These are phyloP conservation scores for Pelobates cultripes DNA, from an alignment of 2,797 vertebrate species.

Conservation along the genomic window DNA sequence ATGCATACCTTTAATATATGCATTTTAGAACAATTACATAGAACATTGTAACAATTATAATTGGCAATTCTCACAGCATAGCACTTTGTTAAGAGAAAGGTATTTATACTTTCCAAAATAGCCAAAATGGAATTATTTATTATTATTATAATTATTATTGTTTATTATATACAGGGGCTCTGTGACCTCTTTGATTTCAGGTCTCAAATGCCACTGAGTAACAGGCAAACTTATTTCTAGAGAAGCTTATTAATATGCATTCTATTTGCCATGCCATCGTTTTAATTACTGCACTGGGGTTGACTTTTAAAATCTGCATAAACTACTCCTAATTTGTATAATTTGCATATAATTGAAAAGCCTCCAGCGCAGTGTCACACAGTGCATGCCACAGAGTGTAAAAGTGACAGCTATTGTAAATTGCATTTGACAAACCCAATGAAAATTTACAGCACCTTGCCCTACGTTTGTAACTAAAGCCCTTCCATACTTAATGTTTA, in stretches of 20 bases:
- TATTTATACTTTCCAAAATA: too few relatives aligned
- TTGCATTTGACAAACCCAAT: conserved; percentile 44
- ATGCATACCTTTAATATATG: too few relatives aligned
- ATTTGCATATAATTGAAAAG: conserved; percentile 57
- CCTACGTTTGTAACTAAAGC: conserved; percentile 34
- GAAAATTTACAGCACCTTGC: conserved; percentile 47
- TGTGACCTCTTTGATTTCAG: too few relatives aligned
- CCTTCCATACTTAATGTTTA: conserved; percentile 27
- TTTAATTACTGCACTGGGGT: conserved; percentile 56
- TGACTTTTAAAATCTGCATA: conserved; percentile 51
- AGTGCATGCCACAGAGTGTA: conserved; percentile 38
- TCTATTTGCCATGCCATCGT: conserved; percentile 52
- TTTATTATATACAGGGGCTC: too few relatives aligned
- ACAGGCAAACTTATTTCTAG: conserved; percentile 32
- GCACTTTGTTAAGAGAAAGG: too few relatives aligned
- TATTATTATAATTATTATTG: too few relatives aligned
- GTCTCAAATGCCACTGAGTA: conserved; percentile 14
- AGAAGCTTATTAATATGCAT: conserved; percentile 50
- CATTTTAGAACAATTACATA: too few relatives aligned
- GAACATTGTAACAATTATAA: too few relatives aligned
- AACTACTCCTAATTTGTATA: conserved; percentile 53
- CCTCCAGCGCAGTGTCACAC: conserved; percentile 52
- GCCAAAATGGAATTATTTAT: too few relatives aligned
- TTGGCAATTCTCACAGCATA: too few relatives aligned
- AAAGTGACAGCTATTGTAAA: conserved; percentile 50